These are phyloP conservation scores for Nyctibius grandis DNA, from an alignment of 2,797 vertebrate genomes.

Conservation along the genomic window DNA sequence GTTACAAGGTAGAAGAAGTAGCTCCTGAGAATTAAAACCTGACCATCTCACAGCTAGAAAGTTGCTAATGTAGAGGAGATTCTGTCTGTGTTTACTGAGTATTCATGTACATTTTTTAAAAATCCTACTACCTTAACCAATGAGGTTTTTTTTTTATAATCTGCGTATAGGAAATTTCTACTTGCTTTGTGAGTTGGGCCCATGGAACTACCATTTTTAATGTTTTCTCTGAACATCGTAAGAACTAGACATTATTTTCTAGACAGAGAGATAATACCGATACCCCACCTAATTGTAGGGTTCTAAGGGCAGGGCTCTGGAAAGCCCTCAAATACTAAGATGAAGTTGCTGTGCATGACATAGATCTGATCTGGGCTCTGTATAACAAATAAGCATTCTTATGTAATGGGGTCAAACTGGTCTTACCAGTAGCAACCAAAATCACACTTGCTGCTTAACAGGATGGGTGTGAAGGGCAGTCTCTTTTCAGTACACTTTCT, in stretches of 20 bases:
- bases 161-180: neutral
- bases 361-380: neutral
- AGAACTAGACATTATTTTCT: neutral
- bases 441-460: neutral
- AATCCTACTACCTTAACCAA: neutral
- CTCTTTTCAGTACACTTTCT: neutral
- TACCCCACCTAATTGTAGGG: neutral
- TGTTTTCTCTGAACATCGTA: neutral
- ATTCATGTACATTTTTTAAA: neutral
- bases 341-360: neutral
- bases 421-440: neutral
- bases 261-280: neutral
- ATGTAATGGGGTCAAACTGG: neutral
- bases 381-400: neutral
- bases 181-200: neutral
- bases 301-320: neutral
- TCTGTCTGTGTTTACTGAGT: neutral
- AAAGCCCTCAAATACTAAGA: neutral
- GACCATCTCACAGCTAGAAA: neutral
- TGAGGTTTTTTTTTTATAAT: neutral
- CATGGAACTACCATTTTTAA: neutral
- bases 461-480: slow-evolving; percentile 1
- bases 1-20: neutral
- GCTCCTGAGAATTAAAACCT: neutral
- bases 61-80: neutral